Conservation (phyloP, 2,888 invertebrate species). For the Brachylomia viminalis region DNA sequence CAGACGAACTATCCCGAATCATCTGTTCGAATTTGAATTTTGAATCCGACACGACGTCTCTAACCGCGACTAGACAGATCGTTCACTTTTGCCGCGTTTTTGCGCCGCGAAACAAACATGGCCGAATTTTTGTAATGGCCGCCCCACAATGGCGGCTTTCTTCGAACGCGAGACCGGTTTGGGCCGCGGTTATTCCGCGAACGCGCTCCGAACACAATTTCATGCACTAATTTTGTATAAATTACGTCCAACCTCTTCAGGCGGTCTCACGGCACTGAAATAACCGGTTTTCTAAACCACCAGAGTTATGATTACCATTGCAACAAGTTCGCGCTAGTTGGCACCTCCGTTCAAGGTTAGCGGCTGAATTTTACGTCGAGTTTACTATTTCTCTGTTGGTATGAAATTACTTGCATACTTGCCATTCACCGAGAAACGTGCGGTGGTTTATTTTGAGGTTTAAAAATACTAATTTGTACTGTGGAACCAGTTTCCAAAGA, state of each 20-base stretch:
- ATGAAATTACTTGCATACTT: constrained; percentile 74
- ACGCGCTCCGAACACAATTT: constrained; percentile 75
- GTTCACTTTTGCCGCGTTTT: constrained; percentile 83
- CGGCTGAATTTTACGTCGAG: constrained; percentile 75
- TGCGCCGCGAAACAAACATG: constrained; percentile 83
- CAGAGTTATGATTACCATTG: constrained; percentile 75
- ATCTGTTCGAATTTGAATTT: constrained; percentile 75
- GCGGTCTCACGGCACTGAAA: constrained; percentile 84
- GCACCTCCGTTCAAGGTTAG: constrained; percentile 78
- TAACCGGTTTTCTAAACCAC: constrained; percentile 82
- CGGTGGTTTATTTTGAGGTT: constrained; percentile 68
- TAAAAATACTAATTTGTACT: constrained; percentile 67
- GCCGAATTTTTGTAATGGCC: constrained; percentile 87
- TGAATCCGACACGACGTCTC: constrained; percentile 71
- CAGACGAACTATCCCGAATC: constrained; percentile 70
- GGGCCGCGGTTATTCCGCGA: constrained; percentile 79
- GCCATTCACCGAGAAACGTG: constrained; percentile 74
- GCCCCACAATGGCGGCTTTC: constrained; percentile 81
- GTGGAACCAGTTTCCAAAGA: constrained; percentile 66
- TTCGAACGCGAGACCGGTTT: constrained; percentile 82
- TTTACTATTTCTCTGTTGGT: constrained; percentile 76
- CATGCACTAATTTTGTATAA: constrained; percentile 78
- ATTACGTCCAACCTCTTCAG: constrained; percentile 85
- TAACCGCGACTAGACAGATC: constrained; percentile 74
- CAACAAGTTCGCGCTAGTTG: constrained; percentile 74